Conservation (phyloP, 1,140 invertebrate genomes). For the Meloidogyne exigua region DNA sequence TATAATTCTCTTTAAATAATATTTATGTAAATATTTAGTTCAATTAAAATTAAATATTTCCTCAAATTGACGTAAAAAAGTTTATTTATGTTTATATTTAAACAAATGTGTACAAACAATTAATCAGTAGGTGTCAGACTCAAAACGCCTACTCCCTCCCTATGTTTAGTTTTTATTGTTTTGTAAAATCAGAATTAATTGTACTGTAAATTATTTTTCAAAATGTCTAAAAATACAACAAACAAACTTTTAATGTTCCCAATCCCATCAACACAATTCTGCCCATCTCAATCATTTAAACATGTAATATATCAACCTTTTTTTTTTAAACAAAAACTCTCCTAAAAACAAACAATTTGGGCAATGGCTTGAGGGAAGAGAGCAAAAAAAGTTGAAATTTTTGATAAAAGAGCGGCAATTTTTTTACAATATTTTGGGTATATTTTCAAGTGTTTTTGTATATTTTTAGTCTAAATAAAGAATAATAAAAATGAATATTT, state of each 20-base stretch:
- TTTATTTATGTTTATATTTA: no score
- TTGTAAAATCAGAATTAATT: background rate
- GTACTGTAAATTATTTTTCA: background rate
- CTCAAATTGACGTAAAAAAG: background rate
- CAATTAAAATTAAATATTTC: background rate
- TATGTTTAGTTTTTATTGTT: no score
- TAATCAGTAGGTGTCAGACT: no score
- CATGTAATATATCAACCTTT: background rate
- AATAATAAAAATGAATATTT: background rate
- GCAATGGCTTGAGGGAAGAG: background rate
- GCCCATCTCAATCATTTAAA: conserved; percentile 1
- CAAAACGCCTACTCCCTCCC: no score
- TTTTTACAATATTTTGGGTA: background rate
- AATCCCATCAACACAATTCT: background rate
- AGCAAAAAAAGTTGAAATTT: background rate
- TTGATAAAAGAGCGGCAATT: conserved; percentile 1
- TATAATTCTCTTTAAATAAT: background rate
- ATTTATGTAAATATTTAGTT: background rate
- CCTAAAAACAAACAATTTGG: background rate
- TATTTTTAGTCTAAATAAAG: background rate
- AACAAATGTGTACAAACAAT: background rate
- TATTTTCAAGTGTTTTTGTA: background rate
- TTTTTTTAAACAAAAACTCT: background rate
- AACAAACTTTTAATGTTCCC: background rate
- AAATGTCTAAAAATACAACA: background rate